Evolutionary conservation across 2,113 vertebrate genomes (phyloP), one percentile per base, ranked within the genome.

Genomic region (Siniperca knerii): DNA sequence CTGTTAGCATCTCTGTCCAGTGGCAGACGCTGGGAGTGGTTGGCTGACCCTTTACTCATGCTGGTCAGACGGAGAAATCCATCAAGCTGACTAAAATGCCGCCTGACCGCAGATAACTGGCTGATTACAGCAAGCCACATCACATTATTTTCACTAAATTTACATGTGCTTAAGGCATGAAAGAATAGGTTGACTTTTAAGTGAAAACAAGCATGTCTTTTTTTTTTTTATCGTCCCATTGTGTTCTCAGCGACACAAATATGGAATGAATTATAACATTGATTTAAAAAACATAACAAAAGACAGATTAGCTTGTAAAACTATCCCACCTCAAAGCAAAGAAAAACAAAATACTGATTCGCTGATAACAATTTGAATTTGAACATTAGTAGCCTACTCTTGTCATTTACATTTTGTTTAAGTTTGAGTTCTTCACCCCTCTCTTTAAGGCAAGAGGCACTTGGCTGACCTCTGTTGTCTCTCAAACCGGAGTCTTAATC

Each of bases 1-100:
- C 92, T 91, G 92, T 94, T 94, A 94, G 90, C 87, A 72, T 94
- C 91, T 92, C 84, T 91, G 85, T 93, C 90, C 87, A 68, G 79
- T 82, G 79, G 80, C 90, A 89, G 91, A 89, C 77, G 1, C 75
- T 77, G 82, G 88, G 83, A 91, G 93, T 77, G 74, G 69, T 71
- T 71, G 79, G 46, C 62, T 94, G 92, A 95, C 92, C 93, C 91
- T 85, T 89, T 77, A 42, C 88, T 87, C 44, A 62, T 8, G 33
- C 89, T 87, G 91, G 83, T 90, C 92, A 92, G 66, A 85, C 70
- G 7, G 29, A 81, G 80, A 72, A 81, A 93, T 93, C 93, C 85
- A 90, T 95, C 93, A 93, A 86, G 52, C 61, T 81, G 87, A 88
- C 85, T 83, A 77, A 88, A 90, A 89, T 72, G 50, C 69, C 71